Conservation (phyloP, 2,797 vertebrate species). For the Glyptemys insculpta region DNA sequence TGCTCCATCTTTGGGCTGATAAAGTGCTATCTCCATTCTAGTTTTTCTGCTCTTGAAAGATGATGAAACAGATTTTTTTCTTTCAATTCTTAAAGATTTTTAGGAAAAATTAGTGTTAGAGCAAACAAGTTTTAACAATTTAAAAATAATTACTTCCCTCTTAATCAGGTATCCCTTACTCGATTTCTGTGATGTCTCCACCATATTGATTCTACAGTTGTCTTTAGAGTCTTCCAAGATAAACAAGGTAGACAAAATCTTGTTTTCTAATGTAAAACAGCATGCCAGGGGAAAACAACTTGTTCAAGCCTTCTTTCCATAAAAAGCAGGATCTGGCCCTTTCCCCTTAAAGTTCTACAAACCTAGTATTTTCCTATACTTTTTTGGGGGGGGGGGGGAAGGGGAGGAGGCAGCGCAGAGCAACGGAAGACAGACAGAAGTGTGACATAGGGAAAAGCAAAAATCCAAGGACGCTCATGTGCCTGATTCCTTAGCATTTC, state of each 20-base stretch:
- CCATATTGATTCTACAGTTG: not conserved
- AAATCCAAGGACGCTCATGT: not conserved
- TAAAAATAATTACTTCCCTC: not conserved
- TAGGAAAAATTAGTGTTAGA: not conserved
- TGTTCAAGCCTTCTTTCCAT: rapidly evolving
- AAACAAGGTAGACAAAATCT: not conserved
- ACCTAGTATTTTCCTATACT: not conserved
- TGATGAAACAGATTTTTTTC: not conserved
- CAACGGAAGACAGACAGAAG: not conserved
- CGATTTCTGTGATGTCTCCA: not conserved
- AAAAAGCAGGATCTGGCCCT: not conserved
- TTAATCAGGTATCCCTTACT: not conserved
- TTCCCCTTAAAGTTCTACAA: not conserved
- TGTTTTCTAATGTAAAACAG: not conserved
- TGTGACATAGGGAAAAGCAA: not conserved
- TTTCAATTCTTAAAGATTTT: not conserved
- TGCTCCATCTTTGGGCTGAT: not conserved
- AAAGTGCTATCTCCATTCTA: not conserved
- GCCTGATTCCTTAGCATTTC: rapidly evolving
- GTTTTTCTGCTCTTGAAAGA: not conserved
- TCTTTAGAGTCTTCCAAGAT: not conserved
- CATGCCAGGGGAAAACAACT: rapidly evolving
- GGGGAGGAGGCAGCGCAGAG: too few relatives aligned
- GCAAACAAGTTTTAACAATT: not conserved
- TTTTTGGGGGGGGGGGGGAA: too few relatives aligned